Conservation (phyloP, 2,888 invertebrate genomes). For the Blera fallax region DNA sequence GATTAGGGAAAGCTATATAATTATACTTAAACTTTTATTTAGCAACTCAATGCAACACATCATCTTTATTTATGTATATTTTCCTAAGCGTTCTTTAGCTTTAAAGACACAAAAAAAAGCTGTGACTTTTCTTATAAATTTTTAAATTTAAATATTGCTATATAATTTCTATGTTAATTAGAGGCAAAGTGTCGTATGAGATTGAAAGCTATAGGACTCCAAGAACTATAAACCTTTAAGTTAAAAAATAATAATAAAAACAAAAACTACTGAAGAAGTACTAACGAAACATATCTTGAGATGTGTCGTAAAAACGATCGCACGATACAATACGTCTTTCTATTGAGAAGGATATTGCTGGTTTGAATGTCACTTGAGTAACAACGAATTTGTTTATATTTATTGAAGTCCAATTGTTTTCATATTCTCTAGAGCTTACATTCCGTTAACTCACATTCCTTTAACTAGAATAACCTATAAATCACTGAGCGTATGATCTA, state of each 20-base stretch:
- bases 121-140: slow-evolving; percentile 56
- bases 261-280: too few species aligned
- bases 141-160: slow-evolving; percentile 20
- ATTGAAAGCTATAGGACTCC: background rate
- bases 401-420: background rate
- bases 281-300: too few species aligned
- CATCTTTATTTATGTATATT: slow-evolving; percentile 34
- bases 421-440: background rate
- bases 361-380: background rate
- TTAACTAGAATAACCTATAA: background rate
- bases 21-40: slow-evolving; percentile 33
- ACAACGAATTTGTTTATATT: slow-evolving; percentile 30
- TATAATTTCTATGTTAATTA: slow-evolving; percentile 8
- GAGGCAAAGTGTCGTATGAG: background rate
- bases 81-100: slow-evolving; percentile 42
- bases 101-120: slow-evolving; percentile 28
- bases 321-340: background rate
- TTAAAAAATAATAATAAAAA: too few species aligned
- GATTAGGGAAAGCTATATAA: slow-evolving; percentile 22
- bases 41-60: slow-evolving; percentile 56
- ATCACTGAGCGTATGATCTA: background rate
- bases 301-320: too few species aligned
- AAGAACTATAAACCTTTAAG: too few species aligned
- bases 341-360: background rate
- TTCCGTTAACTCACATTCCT: background rate